phyloP scores from a whole-genome alignment of 2,888 invertebrate genomes.

The Drosophila algonquin region DNA sequence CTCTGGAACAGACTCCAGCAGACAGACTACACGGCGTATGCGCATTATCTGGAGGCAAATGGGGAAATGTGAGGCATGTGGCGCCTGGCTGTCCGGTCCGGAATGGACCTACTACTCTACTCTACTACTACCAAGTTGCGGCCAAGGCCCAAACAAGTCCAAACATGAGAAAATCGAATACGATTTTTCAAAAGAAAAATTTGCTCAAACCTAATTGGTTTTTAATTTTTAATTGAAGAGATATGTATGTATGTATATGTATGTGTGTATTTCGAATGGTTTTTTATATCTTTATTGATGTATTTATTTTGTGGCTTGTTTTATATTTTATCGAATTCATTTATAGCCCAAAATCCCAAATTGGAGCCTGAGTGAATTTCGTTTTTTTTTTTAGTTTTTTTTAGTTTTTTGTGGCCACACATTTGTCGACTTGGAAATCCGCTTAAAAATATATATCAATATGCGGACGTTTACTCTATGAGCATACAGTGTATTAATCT shows the following conservation, averaged over 20 bases:
- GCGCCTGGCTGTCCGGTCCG: conserved; percentile 54
- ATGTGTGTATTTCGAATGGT: not conserved
- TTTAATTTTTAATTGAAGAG: conserved; percentile 53
- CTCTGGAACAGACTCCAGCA: not conserved
- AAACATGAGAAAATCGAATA: not conserved
- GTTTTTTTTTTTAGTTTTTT: conserved; percentile 37
- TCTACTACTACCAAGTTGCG: not conserved
- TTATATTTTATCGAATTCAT: conserved; percentile 33
- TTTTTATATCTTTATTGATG: conserved; percentile 13
- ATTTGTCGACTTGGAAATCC: conserved; percentile 62
- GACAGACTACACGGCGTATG: conserved; percentile 47
- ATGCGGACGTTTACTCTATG: not conserved
- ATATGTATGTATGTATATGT: no score
- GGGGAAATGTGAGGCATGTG: conserved; percentile 31
- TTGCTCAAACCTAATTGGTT: conserved; percentile 49
- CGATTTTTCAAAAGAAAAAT: conserved; percentile 32
- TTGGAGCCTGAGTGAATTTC: conserved; percentile 16
- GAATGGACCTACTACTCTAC: conserved; percentile 1
- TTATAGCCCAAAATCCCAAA: conserved; percentile 37
- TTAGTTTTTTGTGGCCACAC: conserved; percentile 54
- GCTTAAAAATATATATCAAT: conserved; percentile 38
- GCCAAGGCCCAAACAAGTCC: conserved; percentile 8
- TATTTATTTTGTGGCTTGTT: conserved; percentile 30
- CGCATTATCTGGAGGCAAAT: conserved; percentile 53
- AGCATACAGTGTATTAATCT: not conserved